Evolutionary conservation across 2,888 invertebrate genomes (phyloP).

Genomic region (Eristalis pertinax): DNA sequence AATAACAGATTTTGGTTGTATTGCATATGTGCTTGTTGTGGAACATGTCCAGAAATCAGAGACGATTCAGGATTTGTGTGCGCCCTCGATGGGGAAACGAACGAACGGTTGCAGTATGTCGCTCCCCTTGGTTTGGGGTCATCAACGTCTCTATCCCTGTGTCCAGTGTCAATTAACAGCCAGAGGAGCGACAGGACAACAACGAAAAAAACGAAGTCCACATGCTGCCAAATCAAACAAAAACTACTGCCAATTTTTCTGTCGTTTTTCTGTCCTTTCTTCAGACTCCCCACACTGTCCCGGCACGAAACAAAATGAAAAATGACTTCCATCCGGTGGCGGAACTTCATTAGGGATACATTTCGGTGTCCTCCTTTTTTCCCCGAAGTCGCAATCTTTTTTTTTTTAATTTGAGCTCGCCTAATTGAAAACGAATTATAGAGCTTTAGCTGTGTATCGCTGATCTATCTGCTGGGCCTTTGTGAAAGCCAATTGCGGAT

Average conservation of each 20-base stretch:
- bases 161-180: neutral
- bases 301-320: slow-evolving; percentile 38
- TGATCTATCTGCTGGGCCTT: slow-evolving; percentile 14
- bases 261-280: neutral
- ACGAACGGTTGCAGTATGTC: neutral
- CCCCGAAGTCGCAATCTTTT: neutral
- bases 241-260: slow-evolving; percentile 5
- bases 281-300: neutral
- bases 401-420: slow-evolving; percentile 36
- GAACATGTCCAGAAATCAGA: slow-evolving; percentile 23
- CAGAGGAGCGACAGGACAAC: neutral
- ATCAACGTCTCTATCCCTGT: neutral
- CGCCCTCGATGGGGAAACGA: neutral
- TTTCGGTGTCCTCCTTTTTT: slow-evolving; percentile 3
- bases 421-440: slow-evolving; percentile 66
- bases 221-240: slow-evolving; percentile 28
- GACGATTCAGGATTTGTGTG: slow-evolving; percentile 19
- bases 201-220: neutral
- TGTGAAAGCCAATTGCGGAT: slow-evolving; percentile 34
- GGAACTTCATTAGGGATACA: slow-evolving; percentile 48
- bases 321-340: slow-evolving; percentile 57
- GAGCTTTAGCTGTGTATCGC: slow-evolving; percentile 32
- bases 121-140: neutral
- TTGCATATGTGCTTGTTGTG: slow-evolving; percentile 18
- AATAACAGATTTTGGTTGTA: slow-evolving; percentile 64